phyloP scores from a whole-genome alignment of 2,888 invertebrate species.

The Drosophila nr. perissopoda region DNA sequence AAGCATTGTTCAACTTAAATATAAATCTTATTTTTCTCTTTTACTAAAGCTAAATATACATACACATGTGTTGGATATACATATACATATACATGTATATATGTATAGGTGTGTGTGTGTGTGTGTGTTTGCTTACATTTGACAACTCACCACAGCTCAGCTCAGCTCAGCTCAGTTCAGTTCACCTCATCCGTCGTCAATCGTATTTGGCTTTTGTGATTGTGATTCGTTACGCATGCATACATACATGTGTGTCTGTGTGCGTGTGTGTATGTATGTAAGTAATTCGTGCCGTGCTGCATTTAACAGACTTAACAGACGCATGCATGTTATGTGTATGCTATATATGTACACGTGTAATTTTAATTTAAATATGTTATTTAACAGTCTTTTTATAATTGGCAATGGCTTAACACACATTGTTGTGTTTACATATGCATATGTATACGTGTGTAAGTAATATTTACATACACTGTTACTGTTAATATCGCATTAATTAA shows the following conservation, averaged over 20 bases:
- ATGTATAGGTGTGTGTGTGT: not conserved
- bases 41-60: conserved; percentile 34
- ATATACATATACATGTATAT: conserved; percentile 10
- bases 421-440: conserved; percentile 36
- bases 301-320: not conserved
- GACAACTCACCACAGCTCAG: conserved; percentile 1
- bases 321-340: not conserved
- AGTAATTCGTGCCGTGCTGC: not conserved
- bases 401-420: conserved; percentile 69
- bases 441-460: not conserved
- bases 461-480: conserved; percentile 13
- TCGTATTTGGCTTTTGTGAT: conserved; percentile 4
- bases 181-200: not conserved
- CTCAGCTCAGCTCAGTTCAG: conserved; percentile 1
- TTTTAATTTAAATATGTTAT: conserved; percentile 43
- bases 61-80: conserved; percentile 5
- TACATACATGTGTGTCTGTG: not conserved
- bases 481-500: conserved; percentile 22
- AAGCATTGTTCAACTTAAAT: conserved; percentile 56
- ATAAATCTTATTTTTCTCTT: conserved; percentile 20
- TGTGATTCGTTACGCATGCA: not conserved
- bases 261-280: not conserved
- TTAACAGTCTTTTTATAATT: conserved; percentile 73
- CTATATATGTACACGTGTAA: conserved; percentile 11
- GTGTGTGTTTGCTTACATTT: not conserved